Percentiles rank a stretch among this genome's conserved stretches.
Conservation (phyloP, 2,113 vertebrate genomes). For the Mohoua ochrocephala region DNA sequence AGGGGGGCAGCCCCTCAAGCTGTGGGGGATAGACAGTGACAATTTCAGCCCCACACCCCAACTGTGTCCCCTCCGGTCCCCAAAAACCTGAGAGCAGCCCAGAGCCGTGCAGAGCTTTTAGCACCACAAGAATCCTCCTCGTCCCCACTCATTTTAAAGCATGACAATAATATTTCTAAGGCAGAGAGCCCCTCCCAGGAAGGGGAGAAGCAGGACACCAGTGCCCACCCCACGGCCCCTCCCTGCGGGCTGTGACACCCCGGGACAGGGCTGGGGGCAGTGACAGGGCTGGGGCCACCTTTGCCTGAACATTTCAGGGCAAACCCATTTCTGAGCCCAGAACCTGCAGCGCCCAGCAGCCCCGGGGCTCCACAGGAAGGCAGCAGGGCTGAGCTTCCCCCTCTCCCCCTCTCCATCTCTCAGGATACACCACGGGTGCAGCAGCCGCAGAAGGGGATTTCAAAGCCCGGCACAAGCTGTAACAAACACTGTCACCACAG, state of each 20-base stretch:
- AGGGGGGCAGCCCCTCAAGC: neutral
- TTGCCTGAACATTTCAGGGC: accelerated
- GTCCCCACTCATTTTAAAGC: too few relatives aligned
- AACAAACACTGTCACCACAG: accelerated
- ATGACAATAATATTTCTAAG: neutral
- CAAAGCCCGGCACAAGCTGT: neutral
- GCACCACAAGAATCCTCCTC: accelerated
- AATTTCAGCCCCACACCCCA: accelerated
- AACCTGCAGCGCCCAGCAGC: neutral
- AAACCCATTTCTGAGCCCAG: too few relatives aligned
- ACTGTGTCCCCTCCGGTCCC: neutral
- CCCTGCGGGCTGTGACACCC: neutral
- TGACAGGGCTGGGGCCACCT: neutral
- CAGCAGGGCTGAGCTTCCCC: accelerated
- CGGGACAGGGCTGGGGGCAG: neutral
- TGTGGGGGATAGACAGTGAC: accelerated
- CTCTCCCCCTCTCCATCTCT: neutral
- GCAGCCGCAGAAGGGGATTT: neutral
- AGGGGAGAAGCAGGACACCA: neutral
- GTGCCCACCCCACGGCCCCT: accelerated
- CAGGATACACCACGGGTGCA: accelerated
- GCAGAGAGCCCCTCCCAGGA: neutral
- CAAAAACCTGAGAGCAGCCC: accelerated
- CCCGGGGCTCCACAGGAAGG: neutral
- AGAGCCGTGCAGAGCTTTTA: accelerated